Evolutionary conservation across 2,113 vertebrate species (phyloP), one percentile per base, ranked within the genome.

Genomic region (Larimichthys crocea): DNA sequence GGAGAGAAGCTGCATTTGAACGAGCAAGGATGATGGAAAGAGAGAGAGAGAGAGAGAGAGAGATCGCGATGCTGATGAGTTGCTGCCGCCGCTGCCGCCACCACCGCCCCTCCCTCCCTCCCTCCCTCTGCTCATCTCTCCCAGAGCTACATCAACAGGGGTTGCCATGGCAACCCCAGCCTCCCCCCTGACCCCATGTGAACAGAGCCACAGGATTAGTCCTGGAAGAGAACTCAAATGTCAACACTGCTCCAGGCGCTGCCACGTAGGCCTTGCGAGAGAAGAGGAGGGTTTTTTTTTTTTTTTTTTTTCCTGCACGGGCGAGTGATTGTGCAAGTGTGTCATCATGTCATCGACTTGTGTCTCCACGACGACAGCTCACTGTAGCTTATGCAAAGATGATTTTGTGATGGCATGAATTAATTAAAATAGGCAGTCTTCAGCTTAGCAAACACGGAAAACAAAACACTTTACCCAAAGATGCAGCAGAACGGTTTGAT

Each of bases 171-270:
- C 80, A 91, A 95, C 94, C 26, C 40, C 82, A 89, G 74, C 91
- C 86, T 92, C 79, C 88, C 83, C 86, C 78, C 84, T 90, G 86
- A 93, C 93, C 93, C 91, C 91, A 89, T 94, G 91, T 85, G 88
- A 93, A 76, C 91, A 91, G 91, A 93, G 90, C 86, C 71, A 85
- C 65, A 86, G 93, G 93, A 93, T 94, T 93, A 95, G 90, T 82
- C 88, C 91, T 92, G 88, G 84, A 93, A 93, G 93, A 88, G 80
- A 88, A 91, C 85, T 93, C 81, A 89, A 91, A 92, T 93, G 91
- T 94, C 93, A 92, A 88, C 89, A 92, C 83, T 59, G 89, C 89
- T 90, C 83, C 78, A 90, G 86, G 83, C 80, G 6, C 76, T 89
- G 93, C 93, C 94, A 94, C 93, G 88, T 93, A 91, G 71, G 61